Percentiles rank a stretch among this genome's conserved stretches.
These are phyloP conservation scores for Onychomys arenicola DNA, from an alignment of 2,797 vertebrate genomes.

Conservation along the genomic window DNA sequence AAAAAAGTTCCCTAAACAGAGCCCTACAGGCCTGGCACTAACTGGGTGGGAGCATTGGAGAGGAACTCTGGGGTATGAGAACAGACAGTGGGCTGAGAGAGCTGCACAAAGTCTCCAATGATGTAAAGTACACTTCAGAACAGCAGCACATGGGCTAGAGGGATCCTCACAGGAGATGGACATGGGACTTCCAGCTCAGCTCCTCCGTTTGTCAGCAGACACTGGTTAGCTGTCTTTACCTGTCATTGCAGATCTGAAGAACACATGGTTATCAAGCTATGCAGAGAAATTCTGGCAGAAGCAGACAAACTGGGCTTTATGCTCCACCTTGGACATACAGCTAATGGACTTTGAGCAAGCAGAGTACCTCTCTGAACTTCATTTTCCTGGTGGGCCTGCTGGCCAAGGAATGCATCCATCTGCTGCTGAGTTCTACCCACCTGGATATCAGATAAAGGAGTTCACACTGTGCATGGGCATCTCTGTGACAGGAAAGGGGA, in stretches of 20 bases:
- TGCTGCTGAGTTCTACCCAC: rapidly evolving
- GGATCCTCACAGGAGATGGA: neutral
- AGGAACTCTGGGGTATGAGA: neutral
- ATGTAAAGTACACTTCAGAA: too few species aligned
- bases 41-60: neutral
- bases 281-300: neutral
- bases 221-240: neutral
- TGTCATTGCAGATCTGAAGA: neutral
- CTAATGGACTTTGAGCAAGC: neutral
- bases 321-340: neutral
- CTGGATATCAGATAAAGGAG: neutral
- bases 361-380: neutral
- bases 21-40: neutral
- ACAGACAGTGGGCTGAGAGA: neutral
- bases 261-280: neutral
- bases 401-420: neutral
- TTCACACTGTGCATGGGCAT: rapidly evolving
- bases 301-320: neutral
- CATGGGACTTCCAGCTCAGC: neutral
- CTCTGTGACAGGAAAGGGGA: neutral
- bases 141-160: neutral
- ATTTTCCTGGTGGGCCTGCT: neutral
- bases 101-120: neutral
- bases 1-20: neutral
- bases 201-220: neutral